Conservation (phyloP, 1,140 invertebrate genomes). For the Macrobrachium nipponense region DNA sequence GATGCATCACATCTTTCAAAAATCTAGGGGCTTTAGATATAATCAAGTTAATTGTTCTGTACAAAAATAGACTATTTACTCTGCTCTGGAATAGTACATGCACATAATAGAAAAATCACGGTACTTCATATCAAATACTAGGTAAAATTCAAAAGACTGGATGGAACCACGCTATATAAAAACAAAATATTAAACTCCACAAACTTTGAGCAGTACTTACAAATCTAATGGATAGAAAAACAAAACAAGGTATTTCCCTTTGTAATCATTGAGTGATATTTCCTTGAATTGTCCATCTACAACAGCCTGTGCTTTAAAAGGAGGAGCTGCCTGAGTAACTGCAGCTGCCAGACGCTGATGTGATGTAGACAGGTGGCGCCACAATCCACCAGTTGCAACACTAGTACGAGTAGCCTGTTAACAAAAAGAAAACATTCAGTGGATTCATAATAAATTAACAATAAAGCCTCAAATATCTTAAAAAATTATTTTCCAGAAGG, state of each 20-base stretch:
- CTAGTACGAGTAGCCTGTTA: background rate
- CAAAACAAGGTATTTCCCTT: conserved; percentile 76
- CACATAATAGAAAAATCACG: too few species aligned
- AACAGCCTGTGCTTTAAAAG: conserved; percentile 74
- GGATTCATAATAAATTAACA: too few species aligned
- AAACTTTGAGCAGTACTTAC: conserved; percentile 67
- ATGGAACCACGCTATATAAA: background rate
- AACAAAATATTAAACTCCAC: background rate
- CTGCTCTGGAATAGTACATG: too few species aligned
- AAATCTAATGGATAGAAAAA: conserved; percentile 78
- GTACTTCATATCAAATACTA: too few species aligned
- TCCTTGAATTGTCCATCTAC: conserved; percentile 74
- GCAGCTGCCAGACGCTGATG: conserved; percentile 44
- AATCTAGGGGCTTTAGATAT: too few species aligned
- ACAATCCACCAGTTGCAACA: background rate
- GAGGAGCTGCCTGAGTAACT: conserved; percentile 70
- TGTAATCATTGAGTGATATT: conserved; percentile 73
- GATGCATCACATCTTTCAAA: too few species aligned
- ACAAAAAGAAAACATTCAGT: background rate
- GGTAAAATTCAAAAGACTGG: background rate
- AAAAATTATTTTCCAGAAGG: too few species aligned
- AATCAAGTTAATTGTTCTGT: too few species aligned
- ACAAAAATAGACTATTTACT: too few species aligned
- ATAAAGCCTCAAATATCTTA: too few species aligned
- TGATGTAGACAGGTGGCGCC: conserved; percentile 25